Conservation (phyloP, 2,888 invertebrate species). For the Physocephala rufipes region DNA sequence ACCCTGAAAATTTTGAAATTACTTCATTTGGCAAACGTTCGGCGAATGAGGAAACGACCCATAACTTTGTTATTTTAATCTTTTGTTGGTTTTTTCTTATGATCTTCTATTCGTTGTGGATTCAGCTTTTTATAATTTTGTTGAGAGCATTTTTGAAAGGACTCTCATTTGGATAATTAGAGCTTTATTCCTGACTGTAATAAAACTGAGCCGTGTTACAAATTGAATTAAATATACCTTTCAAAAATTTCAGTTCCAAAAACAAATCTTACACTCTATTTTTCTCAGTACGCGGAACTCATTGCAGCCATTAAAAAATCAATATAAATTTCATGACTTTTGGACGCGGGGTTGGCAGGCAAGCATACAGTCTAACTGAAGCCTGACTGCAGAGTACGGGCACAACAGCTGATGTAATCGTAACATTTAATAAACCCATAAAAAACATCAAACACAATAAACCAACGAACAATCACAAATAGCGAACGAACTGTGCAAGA, state of each 20-base stretch:
- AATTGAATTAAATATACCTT: not conserved
- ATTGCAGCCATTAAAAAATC: conserved; percentile 4
- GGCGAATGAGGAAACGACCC: too few species aligned
- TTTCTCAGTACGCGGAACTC: conserved; percentile 21
- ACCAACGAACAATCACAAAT: not conserved
- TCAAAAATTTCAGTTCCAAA: not conserved
- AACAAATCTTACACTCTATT: not conserved
- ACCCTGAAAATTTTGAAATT: too few species aligned
- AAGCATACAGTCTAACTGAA: not conserved
- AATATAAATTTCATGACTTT: conserved; percentile 19
- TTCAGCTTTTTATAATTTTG: too few species aligned
- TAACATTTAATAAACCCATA: conserved; percentile 5
- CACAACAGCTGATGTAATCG: conserved; percentile 19
- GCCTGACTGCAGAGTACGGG: not conserved
- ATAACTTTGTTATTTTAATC: too few species aligned
- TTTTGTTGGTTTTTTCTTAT: too few species aligned
- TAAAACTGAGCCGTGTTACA: too few species aligned
- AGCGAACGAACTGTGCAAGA: too few species aligned
- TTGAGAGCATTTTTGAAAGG: too few species aligned
- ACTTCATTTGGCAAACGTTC: too few species aligned
- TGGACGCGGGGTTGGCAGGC: not conserved
- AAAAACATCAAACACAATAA: conserved; percentile 5
- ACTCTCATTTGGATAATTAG: too few species aligned
- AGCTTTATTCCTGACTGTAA: too few species aligned
- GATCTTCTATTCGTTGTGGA: too few species aligned